Conservation (phyloP, 2,113 vertebrate genomes). For the Neopipo cinnamomea region DNA sequence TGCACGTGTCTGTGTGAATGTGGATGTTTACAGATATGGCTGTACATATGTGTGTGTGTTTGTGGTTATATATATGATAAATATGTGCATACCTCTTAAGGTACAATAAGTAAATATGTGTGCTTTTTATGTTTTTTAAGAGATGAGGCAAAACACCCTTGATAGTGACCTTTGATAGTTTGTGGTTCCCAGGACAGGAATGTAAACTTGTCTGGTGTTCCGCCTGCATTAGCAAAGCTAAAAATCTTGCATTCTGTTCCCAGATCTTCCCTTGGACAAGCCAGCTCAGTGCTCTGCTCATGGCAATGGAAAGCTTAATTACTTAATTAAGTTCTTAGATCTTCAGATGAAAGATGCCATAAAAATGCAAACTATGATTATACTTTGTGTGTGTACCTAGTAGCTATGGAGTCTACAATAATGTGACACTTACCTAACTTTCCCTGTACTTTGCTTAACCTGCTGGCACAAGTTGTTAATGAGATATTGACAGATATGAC, state of each 20-base stretch:
- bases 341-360: slow-evolving; percentile 26
- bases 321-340: slow-evolving; percentile 20
- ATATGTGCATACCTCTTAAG: background rate
- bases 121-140: background rate
- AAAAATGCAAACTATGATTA: slow-evolving; percentile 4
- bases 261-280: background rate
- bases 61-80: background rate
- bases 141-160: background rate
- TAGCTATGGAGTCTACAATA: slow-evolving; percentile 23
- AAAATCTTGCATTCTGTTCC: background rate
- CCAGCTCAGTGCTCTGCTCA: background rate
- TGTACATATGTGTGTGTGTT: background rate
- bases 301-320: background rate
- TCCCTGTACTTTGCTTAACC: slow-evolving; percentile 6
- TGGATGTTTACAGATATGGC: rapidly evolving
- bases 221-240: background rate
- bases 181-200: background rate
- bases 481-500: slow-evolving; percentile 29
- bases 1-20: rapidly evolving
- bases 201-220: background rate
- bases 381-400: background rate
- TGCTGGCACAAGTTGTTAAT: slow-evolving; percentile 30
- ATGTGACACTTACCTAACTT: slow-evolving; percentile 13
- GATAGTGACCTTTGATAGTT: background rate
- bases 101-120: background rate